Evolutionary conservation across 2,113 vertebrate genomes (phyloP), one percentile per base, ranked within the genome.

Genomic region (Nyctibius bracteatus): DNA sequence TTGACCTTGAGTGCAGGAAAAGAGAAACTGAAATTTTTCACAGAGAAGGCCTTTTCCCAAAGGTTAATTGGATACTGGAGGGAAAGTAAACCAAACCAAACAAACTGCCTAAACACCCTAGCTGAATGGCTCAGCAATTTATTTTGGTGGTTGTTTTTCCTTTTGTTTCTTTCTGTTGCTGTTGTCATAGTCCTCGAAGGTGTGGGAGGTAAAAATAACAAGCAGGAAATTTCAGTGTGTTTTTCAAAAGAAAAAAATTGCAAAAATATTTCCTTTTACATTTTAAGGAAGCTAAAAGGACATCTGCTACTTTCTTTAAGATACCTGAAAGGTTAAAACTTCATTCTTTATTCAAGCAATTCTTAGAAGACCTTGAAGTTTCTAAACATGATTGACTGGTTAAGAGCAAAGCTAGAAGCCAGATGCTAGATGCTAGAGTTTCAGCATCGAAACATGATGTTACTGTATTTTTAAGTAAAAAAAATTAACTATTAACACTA

Each of bases 321-420:
- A 55, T 79, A 82, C 57, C 72, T 82, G 71, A 86, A 94, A 94
- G 44, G 72, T 91, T 96, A 91, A 89, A 92, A 92, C 35, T 61
- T 92, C 49, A 75, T 96, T 44, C 77, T 92, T 92, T 94, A 68
- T 88, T 91, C 66, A 75, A 77, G 31, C 44, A 92, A 33, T 92
- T 94, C 65, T 75, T 92, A 61, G n/a, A 88, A 96, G 73, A 91
- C 81, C 83, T 94, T 91, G 96, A 91, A 72, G 73, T 93, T 94
- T 91, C 83, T 77, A 49, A 89, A 80, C 33, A 28, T 72, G 70
- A 85, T 73, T 81, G 83, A 87, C 21, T 92, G 65, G 54, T 89
- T 87, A 84, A 89, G 65, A 70, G 79, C 22, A 89, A 89, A 95
- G 49, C 28, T 72, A 81, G 77, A 93, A 92, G 41, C 41, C 41